Conservation (phyloP, 1,140 invertebrate genomes). For the Tetramorium alpestre region DNA sequence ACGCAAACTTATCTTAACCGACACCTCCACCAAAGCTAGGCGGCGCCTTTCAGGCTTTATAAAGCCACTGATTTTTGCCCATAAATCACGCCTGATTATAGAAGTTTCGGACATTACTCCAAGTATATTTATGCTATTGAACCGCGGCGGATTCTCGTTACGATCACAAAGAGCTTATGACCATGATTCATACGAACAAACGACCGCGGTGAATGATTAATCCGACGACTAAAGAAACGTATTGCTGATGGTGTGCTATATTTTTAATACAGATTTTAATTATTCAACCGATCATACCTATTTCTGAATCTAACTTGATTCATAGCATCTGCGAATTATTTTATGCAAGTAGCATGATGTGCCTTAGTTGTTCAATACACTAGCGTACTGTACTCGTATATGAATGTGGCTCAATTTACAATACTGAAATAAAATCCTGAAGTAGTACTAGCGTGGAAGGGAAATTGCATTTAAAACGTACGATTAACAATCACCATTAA, state of each 20-base stretch:
- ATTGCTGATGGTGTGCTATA: slow-evolving; percentile 28
- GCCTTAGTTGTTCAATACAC: background rate
- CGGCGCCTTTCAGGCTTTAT: slow-evolving; percentile 70
- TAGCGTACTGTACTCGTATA: background rate
- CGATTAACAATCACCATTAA: background rate
- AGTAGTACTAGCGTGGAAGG: background rate
- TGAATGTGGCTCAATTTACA: background rate
- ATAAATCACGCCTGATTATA: slow-evolving; percentile 80
- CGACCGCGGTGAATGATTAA: slow-evolving; percentile 42
- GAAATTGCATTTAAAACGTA: background rate
- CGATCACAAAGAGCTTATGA: slow-evolving; percentile 69
- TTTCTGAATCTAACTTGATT: background rate
- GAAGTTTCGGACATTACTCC: slow-evolving; percentile 75
- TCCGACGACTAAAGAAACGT: slow-evolving; percentile 16
- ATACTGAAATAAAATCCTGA: slow-evolving; percentile 3
- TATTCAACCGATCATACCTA: background rate
- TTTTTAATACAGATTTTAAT: slow-evolving; percentile 41
- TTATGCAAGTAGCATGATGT: background rate
- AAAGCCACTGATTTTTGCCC: slow-evolving; percentile 77
- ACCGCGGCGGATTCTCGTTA: slow-evolving; percentile 55
- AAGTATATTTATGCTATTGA: slow-evolving; percentile 77
- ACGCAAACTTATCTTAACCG: slow-evolving; percentile 69
- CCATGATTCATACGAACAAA: slow-evolving; percentile 64
- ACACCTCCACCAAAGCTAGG: slow-evolving; percentile 54
- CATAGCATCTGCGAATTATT: slow-evolving; percentile 9